Evolutionary conservation across 1,140 invertebrate species (phyloP).

Genomic region (Phthorimaea operculella): DNA sequence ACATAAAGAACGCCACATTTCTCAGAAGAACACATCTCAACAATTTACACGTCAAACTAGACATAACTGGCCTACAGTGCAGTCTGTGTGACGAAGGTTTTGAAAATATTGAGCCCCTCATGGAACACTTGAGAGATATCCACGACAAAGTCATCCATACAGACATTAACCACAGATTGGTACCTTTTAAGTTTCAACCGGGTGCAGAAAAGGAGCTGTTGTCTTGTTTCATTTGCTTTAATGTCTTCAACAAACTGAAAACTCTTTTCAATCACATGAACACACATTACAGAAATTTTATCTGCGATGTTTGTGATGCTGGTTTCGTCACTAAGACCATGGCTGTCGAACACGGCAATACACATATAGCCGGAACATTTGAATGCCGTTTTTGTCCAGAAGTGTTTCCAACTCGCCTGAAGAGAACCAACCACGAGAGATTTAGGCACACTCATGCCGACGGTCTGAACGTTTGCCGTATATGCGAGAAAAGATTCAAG

Average conservation of each 20-base stretch:
- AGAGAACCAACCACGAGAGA: not conserved
- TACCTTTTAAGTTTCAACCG: slow-evolving; percentile 42
- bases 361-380: slow-evolving; percentile 60
- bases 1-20: not conserved
- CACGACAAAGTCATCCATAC: slow-evolving; percentile 30
- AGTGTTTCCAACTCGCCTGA: slow-evolving; percentile 3
- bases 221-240: slow-evolving; percentile 69
- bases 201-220: slow-evolving; percentile 2
- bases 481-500: slow-evolving; percentile 19
- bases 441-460: not conserved
- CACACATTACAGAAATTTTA: slow-evolving; percentile 20
- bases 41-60: slow-evolving; percentile 18
- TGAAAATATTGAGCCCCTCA: slow-evolving; percentile 17
- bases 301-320: slow-evolving; percentile 71
- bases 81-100: slow-evolving; percentile 18
- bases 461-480: slow-evolving; percentile 5
- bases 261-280: slow-evolving; percentile 54
- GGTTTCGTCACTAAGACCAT: slow-evolving; percentile 65
- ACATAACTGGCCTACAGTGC: slow-evolving; percentile 25
- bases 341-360: slow-evolving; percentile 53
- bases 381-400: slow-evolving; percentile 12
- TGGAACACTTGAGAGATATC: slow-evolving; percentile 29
- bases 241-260: slow-evolving; percentile 63
- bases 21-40: not conserved
- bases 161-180: slow-evolving; percentile 32